Evolutionary conservation across 2,113 vertebrate species (phyloP).

Genomic region (Epinephelus lanceolatus): DNA sequence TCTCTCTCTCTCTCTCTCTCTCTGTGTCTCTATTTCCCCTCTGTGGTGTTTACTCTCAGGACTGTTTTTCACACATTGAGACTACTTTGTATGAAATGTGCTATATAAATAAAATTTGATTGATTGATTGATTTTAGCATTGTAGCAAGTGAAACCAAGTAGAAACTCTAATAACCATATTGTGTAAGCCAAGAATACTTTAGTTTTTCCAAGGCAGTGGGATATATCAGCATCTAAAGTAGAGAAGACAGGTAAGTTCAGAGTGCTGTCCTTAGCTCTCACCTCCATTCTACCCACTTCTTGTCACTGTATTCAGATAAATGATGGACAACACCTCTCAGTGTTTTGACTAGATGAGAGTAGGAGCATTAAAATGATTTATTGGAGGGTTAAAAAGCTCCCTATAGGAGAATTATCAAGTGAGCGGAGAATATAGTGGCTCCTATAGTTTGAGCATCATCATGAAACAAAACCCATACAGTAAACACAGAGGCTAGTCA

Average conservation of each 20-base stretch:
- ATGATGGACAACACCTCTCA: conserved; percentile 70
- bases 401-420: conserved; percentile 35
- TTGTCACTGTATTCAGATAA: conserved; percentile 37
- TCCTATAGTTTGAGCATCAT: neutral
- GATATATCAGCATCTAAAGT: conserved; percentile 16
- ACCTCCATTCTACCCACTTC: conserved; percentile 31
- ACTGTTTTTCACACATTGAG: too few relatives aligned
- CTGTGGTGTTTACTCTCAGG: too few relatives aligned
- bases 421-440: conserved; percentile 1
- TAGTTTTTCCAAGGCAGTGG: conserved; percentile 3
- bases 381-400: conserved; percentile 58
- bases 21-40: too few relatives aligned
- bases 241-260: conserved; percentile 56
- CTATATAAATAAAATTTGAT: too few relatives aligned
- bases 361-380: conserved; percentile 61
- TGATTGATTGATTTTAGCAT: neutral
- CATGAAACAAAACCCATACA: neutral
- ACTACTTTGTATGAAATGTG: too few relatives aligned
- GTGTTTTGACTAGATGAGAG: conserved; percentile 56
- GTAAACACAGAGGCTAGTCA: neutral
- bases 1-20: too few relatives aligned
- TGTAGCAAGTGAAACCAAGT: neutral
- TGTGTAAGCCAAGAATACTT: neutral
- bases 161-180: neutral
- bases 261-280: conserved; percentile 13